These are phyloP conservation scores for Limnodromus scolopaceus DNA, from an alignment of 2,797 vertebrate species.

Conservation along the genomic window DNA sequence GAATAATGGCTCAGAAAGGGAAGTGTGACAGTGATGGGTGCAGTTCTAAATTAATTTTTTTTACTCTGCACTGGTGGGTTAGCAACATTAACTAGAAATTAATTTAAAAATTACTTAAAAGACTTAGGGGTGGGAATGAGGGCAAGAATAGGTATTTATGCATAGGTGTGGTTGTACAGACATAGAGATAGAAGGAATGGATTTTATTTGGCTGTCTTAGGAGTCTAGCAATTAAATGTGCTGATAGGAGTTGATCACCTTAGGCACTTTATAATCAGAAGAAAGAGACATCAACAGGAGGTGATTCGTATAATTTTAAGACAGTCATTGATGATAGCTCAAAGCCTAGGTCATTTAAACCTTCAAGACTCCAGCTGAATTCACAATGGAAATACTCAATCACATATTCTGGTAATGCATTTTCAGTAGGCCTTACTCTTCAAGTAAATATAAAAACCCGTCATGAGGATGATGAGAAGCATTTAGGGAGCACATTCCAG, in stretches of 20 bases:
- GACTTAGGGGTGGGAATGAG: not conserved
- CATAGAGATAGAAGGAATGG: not conserved
- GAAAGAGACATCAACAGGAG: not conserved
- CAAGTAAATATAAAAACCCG: not conserved
- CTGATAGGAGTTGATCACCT: not conserved
- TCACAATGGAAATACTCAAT: not conserved
- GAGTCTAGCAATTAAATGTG: not conserved
- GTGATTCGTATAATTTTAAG: not conserved
- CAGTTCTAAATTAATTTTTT: conserved; percentile 28
- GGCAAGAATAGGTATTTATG: not conserved
- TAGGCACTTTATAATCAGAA: not conserved
- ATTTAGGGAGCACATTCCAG: not conserved
- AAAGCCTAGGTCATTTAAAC: not conserved
- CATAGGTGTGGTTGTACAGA: not conserved
- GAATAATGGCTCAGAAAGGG: not conserved
- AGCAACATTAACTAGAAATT: conserved; percentile 20
- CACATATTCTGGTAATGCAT: not conserved
- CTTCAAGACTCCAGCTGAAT: not conserved
- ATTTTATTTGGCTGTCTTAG: not conserved
- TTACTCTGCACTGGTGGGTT: not conserved
- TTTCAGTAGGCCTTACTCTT: not conserved
- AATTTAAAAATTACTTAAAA: conserved; percentile 1
- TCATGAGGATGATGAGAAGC: not conserved
- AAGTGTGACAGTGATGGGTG: not conserved
- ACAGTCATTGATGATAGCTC: not conserved